These are phyloP conservation scores for Drosophila sordidula DNA, from an alignment of 2,888 invertebrate species.

Conservation along the genomic window DNA sequence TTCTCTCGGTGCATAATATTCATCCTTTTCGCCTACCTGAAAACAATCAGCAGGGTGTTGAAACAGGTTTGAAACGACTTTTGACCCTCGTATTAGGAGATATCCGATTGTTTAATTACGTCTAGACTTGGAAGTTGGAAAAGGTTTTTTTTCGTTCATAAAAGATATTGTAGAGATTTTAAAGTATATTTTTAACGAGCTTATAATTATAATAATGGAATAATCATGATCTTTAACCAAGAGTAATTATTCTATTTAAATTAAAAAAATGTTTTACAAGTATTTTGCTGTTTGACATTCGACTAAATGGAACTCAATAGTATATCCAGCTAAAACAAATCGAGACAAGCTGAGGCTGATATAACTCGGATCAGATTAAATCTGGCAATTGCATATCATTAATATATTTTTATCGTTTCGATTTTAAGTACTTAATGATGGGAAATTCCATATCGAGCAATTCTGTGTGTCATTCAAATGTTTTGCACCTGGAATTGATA, in stretches of 20 bases:
- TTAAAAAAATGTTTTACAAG: background rate
- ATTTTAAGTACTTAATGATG: conserved; percentile 2
- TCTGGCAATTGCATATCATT: conserved; percentile 22
- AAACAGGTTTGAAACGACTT: too few relatives aligned
- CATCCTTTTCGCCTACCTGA: too few relatives aligned
- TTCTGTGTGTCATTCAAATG: conserved; percentile 8
- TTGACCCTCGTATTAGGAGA: too few relatives aligned
- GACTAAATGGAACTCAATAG: too few relatives aligned
- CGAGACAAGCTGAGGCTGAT: background rate
- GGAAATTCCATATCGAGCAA: conserved; percentile 29
- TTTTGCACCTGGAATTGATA: background rate
- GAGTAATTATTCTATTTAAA: too few relatives aligned
- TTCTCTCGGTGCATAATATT: too few relatives aligned
- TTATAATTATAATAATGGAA: too few relatives aligned
- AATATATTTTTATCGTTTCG: conserved; percentile 4
- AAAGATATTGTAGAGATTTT: too few relatives aligned
- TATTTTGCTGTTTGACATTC: background rate
- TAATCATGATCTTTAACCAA: too few relatives aligned
- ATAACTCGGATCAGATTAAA: background rate
- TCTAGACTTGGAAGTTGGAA: background rate
- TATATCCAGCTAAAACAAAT: background rate
- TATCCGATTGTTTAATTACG: background rate
- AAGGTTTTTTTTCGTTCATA: background rate
- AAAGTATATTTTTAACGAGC: too few relatives aligned
- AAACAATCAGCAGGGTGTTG: too few relatives aligned